Evolutionary conservation across 2,797 vertebrate genomes (phyloP).

Genomic region (Tiaroga cobitis): DNA sequence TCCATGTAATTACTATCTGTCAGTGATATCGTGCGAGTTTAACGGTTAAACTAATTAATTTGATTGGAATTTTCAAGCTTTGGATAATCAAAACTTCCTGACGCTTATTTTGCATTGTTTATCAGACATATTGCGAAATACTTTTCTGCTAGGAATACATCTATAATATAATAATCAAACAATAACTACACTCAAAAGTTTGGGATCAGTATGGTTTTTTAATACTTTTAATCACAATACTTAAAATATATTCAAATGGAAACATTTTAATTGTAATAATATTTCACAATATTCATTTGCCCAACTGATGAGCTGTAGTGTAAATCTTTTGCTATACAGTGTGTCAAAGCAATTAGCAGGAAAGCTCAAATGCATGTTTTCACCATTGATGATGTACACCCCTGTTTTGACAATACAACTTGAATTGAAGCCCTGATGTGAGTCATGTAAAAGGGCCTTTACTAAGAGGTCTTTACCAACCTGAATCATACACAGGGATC

Average conservation of each 20-base stretch:
- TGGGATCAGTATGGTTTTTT: neutral
- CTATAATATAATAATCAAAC: neutral
- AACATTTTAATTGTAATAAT: neutral
- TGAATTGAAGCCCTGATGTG: neutral
- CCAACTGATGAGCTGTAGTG: neutral
- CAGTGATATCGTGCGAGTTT: neutral
- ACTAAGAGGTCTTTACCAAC: neutral
- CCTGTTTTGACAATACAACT: neutral
- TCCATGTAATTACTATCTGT: constrained; percentile 26
- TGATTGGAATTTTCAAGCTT: neutral
- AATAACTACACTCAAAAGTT: neutral
- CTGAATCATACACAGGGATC: neutral
- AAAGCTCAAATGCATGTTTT: neutral
- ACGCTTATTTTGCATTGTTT: neutral
- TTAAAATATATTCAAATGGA: too few species aligned
- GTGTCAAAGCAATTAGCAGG: neutral
- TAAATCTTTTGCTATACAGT: neutral
- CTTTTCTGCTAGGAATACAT: neutral
- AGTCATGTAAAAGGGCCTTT: neutral
- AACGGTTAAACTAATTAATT: neutral
- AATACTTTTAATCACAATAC: neutral
- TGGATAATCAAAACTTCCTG: neutral
- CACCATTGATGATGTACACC: neutral
- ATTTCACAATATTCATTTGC: neutral
- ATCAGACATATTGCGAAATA: neutral